Evolutionary conservation across 2,888 invertebrate species (phyloP), one percentile per base, ranked within the genome.

Genomic region (Lepidonotus clava): DNA sequence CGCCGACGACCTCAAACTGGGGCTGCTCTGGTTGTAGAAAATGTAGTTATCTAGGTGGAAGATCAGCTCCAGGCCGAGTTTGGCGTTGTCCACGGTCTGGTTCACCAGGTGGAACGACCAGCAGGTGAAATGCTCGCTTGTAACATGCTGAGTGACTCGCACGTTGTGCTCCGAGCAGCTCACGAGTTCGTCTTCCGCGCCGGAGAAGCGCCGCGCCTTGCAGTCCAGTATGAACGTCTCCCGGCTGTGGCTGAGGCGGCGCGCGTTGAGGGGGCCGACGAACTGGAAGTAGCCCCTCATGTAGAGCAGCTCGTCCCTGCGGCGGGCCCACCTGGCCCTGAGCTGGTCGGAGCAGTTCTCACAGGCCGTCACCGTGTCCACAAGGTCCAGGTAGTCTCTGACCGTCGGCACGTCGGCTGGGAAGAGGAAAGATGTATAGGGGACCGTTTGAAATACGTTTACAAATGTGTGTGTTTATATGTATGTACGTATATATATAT

Each of bases 11-110:
- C n/a, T n/a, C n/a, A n/a, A n/a, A n/a, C n/a, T n/a, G n/a, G n/a
- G n/a, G n/a, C n/a, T n/a, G n/a, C n/a, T n/a, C n/a, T n/a, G 61
- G 24, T 28, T 11, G 24, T 61, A n/a, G 5, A 14, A 5, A 4
- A 56, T 56, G n/a, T 56, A 56, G 56, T 56, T 56, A n/a, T 56
- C 56, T 5, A 56, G 56, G 56, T 56, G 56, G 14, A 56, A n/a
- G n/a, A 56, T n/a, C 14, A 56, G 56, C n/a, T 56, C 14, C 4
- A 56, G 8, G n/a, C 56, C 56, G 8, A n/a, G n/a, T n/a, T n/a
- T 56, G 8, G n/a, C 56, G n/a, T 56, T 56, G 14, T 4, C 4
- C n/a, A 11, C 5, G 4, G 56, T 56, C 14, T 56, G 56, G n/a
- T 56, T 56, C 14, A 4, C n/a, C n/a, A 61, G 28, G 61, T n/a